Percentiles rank a stretch among this genome's conserved stretches.
phyloP scores from a whole-genome alignment of 2,888 invertebrate species.

The Tachina lurida region DNA sequence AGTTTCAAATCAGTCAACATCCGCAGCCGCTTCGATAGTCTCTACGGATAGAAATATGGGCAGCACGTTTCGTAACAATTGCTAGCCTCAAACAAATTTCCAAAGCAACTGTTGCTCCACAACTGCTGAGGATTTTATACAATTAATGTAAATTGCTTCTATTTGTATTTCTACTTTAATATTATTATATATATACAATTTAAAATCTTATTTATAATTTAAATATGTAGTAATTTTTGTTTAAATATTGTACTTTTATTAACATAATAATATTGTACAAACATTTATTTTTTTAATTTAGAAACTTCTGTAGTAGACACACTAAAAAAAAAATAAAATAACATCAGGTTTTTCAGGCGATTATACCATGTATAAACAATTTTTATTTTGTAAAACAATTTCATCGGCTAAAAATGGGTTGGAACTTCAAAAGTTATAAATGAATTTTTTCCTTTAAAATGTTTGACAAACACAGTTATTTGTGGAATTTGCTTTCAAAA shows the following conservation, averaged over 20 bases:
- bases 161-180: constrained; percentile 22
- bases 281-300: too few species aligned
- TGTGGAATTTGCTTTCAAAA: too few species aligned
- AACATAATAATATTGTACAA: constrained; percentile 37
- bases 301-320: not conserved
- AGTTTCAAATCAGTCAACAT: constrained; percentile 57
- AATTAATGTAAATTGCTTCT: constrained; percentile 55
- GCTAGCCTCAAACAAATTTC: constrained; percentile 72
- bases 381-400: not conserved
- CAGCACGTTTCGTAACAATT: constrained; percentile 76
- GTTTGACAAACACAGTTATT: too few species aligned
- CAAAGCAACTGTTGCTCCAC: constrained; percentile 47
- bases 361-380: not conserved
- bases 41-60: constrained; percentile 76
- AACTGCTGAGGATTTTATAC: constrained; percentile 52
- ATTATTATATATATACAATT: constrained; percentile 8
- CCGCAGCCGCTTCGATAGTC: constrained; percentile 71
- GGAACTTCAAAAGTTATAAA: not conserved
- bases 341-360: not conserved
- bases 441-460: too few species aligned
- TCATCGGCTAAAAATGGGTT: not conserved
- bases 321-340: not conserved
- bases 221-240: constrained; percentile 7
- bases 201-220: constrained; percentile 23
- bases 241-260: constrained; percentile 28